Evolutionary conservation across 2,113 vertebrate genomes (phyloP).

Genomic region (Toxostoma redivivum): DNA sequence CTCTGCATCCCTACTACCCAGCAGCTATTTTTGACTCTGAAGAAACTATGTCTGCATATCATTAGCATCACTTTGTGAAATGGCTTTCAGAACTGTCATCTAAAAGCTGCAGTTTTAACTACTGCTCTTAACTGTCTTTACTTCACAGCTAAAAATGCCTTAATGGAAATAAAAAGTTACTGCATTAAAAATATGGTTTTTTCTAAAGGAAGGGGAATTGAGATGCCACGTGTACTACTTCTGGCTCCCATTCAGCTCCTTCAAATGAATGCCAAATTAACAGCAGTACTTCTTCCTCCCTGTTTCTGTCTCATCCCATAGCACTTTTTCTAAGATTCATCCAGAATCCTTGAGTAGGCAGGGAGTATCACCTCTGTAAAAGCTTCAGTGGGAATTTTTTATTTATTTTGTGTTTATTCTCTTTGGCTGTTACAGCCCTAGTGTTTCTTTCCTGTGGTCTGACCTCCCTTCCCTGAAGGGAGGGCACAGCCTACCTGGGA

Average conservation of each 20-base stretch:
- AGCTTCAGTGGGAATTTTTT: neutral
- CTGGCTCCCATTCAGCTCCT: conserved; percentile 21
- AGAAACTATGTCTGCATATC: neutral
- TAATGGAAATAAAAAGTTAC: neutral
- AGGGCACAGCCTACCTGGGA: neutral
- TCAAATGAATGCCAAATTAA: conserved; percentile 32
- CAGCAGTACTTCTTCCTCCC: conserved; percentile 1
- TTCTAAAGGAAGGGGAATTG: neutral
- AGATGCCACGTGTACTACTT: conserved; percentile 38
- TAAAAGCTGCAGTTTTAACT: neutral
- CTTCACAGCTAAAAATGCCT: neutral
- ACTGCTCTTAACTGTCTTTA: neutral
- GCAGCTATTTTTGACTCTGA: neutral
- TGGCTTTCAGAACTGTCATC: neutral
- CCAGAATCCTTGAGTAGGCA: neutral
- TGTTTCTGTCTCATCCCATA: neutral
- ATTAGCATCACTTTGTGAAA: neutral
- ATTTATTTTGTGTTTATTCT: neutral
- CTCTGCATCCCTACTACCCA: neutral
- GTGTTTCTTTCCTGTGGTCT: neutral
- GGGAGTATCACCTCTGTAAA: neutral
- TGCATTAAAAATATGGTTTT: conserved; percentile 18
- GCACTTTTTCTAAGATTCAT: neutral
- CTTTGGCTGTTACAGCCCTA: neutral
- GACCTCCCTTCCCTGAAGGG: neutral